A percentile compares a stretch with the other conserved stretches of the same genome.
phyloP scores from a whole-genome alignment of 2,888 invertebrate genomes.

The Venustoraphidia nigricollis region DNA sequence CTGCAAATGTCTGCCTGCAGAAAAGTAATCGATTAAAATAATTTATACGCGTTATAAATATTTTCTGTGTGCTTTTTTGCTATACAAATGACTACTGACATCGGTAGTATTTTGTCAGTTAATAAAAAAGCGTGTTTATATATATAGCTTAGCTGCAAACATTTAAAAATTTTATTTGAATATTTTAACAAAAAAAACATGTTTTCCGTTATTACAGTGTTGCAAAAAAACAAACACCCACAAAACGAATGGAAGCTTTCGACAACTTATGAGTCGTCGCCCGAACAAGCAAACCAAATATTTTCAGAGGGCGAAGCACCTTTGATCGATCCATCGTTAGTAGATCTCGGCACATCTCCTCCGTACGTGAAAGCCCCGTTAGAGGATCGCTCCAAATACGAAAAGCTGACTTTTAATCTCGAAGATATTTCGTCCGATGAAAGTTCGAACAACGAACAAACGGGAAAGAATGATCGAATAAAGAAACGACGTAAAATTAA shows the following conservation, averaged over 20 bases:
- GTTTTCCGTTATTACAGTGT: slow-evolving; percentile 14
- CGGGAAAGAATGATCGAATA: slow-evolving; percentile 24
- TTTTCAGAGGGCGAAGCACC: slow-evolving; percentile 28
- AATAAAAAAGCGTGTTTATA: too few species aligned
- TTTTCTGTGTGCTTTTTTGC: too few species aligned
- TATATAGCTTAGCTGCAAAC: too few species aligned
- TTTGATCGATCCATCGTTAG: slow-evolving; percentile 23
- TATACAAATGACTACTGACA: too few species aligned
- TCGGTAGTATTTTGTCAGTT: too few species aligned
- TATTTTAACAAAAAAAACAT: slow-evolving; percentile 3
- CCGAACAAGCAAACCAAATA: slow-evolving; percentile 13
- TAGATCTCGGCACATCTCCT: slow-evolving; percentile 24
- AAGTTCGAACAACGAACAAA: slow-evolving; percentile 29
- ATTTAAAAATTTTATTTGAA: background rate
- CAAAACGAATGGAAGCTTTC: slow-evolving; percentile 26
- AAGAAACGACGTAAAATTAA: slow-evolving; percentile 22
- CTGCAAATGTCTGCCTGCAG: too few species aligned
- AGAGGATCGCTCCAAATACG: slow-evolving; percentile 62
- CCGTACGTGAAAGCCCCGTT: slow-evolving; percentile 44
- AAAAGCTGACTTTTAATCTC: slow-evolving; percentile 47
- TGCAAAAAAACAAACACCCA: slow-evolving; percentile 10
- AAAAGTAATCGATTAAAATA: too few species aligned
- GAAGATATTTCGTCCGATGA: slow-evolving; percentile 37
- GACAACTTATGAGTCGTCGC: slow-evolving; percentile 26
- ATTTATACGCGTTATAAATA: too few species aligned